These are phyloP conservation scores for Lathamus discolor DNA, from an alignment of 2,113 vertebrate species.

Conservation along the genomic window DNA sequence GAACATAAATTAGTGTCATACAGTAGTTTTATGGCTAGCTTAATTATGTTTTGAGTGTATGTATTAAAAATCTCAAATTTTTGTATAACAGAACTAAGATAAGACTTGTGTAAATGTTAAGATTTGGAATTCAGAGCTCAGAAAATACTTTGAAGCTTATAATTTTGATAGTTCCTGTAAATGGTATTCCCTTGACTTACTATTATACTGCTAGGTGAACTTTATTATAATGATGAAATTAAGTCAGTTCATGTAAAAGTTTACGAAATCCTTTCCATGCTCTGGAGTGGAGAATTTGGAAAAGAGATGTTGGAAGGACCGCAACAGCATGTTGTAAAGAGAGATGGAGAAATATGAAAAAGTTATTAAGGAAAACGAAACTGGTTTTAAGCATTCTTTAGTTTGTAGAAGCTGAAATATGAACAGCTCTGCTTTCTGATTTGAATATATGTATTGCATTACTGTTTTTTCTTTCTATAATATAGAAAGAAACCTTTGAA, in stretches of 20 bases:
- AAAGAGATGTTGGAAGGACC: neutral
- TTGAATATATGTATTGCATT: neutral
- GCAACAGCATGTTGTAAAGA: neutral
- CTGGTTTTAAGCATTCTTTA: neutral
- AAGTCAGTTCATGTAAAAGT: neutral
- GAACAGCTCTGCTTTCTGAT: neutral
- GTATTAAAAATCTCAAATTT: neutral
- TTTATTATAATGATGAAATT: neutral
- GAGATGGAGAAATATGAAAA: neutral
- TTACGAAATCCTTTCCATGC: neutral
- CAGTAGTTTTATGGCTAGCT: neutral
- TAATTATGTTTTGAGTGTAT: neutral
- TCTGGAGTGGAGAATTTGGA: neutral
- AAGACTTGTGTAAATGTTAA: neutral
- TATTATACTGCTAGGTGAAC: neutral
- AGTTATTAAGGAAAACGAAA: neutral
- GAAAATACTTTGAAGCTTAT: neutral
- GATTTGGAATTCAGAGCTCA: neutral
- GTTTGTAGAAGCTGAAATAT: neutral
- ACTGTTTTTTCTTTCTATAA: neutral
- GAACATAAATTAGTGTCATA: neutral
- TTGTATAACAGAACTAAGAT: neutral
- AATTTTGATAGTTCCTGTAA: neutral
- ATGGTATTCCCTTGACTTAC: neutral
- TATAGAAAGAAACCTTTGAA: neutral